A percentile compares a stretch with the other conserved stretches of the same genome.
Evolutionary conservation across 2,797 vertebrate species (phyloP).

Genomic region (Lemur catta): DNA sequence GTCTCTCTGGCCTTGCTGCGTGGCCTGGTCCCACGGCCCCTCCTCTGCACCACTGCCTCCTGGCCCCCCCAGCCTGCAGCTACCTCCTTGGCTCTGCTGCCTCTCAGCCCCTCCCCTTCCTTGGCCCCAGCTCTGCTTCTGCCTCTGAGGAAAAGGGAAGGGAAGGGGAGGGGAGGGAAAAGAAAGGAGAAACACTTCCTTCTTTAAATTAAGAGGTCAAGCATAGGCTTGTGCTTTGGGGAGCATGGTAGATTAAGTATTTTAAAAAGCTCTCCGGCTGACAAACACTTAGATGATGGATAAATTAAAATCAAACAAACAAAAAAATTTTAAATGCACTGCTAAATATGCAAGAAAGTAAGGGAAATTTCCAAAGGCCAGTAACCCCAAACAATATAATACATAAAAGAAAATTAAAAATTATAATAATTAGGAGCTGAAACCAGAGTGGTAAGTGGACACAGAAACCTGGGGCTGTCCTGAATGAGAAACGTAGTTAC

Average conservation of each 20-base stretch:
- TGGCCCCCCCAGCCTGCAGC: fast-evolving
- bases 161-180: not conserved
- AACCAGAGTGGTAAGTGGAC: not conserved
- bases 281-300: not conserved
- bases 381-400: not conserved
- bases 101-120: not conserved
- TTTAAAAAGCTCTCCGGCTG: not conserved
- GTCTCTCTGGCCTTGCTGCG: not conserved
- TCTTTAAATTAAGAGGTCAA: not conserved
- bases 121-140: not conserved
- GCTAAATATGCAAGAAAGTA: not conserved
- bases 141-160: not conserved
- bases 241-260: not conserved
- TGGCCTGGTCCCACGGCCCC: too few relatives aligned
- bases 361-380: not conserved
- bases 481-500: not conserved
- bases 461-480: not conserved
- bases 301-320: not conserved
- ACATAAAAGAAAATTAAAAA: not conserved
- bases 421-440: not conserved
- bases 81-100: not conserved
- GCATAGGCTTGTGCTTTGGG: not conserved
- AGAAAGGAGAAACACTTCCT: not conserved
- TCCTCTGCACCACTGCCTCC: not conserved
- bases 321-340: not conserved